Evolutionary conservation across 2,113 vertebrate species (phyloP).

Genomic region (Xenopus laevis): DNA sequence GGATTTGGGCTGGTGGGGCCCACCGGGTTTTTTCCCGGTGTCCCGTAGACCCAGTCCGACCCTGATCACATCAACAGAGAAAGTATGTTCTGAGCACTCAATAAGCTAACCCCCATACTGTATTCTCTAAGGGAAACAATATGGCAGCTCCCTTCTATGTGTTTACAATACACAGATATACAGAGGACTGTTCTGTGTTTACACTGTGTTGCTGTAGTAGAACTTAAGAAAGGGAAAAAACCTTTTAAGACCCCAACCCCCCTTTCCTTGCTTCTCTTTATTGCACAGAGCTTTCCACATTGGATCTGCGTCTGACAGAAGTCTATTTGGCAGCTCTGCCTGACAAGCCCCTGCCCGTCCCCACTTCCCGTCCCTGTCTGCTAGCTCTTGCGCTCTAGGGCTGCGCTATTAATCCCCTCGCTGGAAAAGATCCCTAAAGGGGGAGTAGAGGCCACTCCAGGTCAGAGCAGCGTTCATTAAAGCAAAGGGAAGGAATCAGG

Average conservation of each 20-base stretch:
- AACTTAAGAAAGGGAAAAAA: background rate
- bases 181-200: too few relatives aligned
- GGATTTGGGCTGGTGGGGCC: too few relatives aligned
- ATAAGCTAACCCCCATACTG: too few relatives aligned
- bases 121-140: too few relatives aligned
- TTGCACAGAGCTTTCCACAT: background rate
- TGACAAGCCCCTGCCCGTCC: constrained; percentile 9
- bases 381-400: background rate
- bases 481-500: background rate
- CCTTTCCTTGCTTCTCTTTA: background rate
- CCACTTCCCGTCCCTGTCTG: background rate
- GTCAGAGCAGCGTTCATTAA: background rate
- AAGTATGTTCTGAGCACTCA: too few relatives aligned
- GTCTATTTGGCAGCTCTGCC: background rate
- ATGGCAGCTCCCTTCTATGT: too few relatives aligned
- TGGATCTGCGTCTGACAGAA: background rate
- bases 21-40: too few relatives aligned
- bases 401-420: constrained; percentile 7
- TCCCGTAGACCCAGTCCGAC: too few relatives aligned
- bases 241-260: background rate
- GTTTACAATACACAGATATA: too few relatives aligned
- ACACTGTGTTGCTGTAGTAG: background rate
- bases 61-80: too few relatives aligned
- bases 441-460: background rate
- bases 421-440: background rate